Base-by-base conservation (phyloP, 2,113 vertebrate genomes). In the Pycnonotus jocosus region DNA sequence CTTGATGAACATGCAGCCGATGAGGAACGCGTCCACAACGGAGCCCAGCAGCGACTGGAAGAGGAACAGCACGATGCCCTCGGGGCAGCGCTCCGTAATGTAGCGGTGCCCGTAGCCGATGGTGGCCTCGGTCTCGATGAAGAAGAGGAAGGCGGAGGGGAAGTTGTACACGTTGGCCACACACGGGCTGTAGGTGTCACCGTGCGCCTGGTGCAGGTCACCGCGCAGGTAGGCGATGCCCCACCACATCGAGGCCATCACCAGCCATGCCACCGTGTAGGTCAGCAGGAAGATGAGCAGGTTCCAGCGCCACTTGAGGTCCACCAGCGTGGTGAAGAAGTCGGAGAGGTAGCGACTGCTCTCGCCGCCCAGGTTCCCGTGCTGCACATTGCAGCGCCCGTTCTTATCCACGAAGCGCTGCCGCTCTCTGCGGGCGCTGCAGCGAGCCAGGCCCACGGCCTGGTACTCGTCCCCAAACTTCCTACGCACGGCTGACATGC, bases 201-300 rank as follows among this genome's bases (percentile, higher is more conserved):
- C 99, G 86, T 99, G 99, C 60, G 98, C 98, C 97, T 97, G 98
- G 95, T 99, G 98, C 61, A 99, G 98, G 98, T 99, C 99, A 13
- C 99, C 99, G 78, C 99, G 98, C 71, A 99, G 98, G 97, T 99
- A 99, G 37, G 99, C 99, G 58, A 99, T 99, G 86, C 98, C 98
- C 99, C 99, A 99, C 99, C 99, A 99, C 99, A 99, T 99, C 27
- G 98, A 99, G 84, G 99, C 99, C 99, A 99, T 99, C 97, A 99
- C 99, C 82, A 99, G 99, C 99, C 99, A 99, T 58, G 99, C 99
- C 86, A 99, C 99, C 1, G 99, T 99, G 97, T 99, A 99, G 94
- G 99, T 99, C 92, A 99, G 98, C 96, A 99, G 98, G 97, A 99
- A 99, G 95, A 99, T 99, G 94, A 99, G 99, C 54, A 99, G 98